phyloP scores from a whole-genome alignment of 1,140 invertebrate species.

The Limonius californicus region DNA sequence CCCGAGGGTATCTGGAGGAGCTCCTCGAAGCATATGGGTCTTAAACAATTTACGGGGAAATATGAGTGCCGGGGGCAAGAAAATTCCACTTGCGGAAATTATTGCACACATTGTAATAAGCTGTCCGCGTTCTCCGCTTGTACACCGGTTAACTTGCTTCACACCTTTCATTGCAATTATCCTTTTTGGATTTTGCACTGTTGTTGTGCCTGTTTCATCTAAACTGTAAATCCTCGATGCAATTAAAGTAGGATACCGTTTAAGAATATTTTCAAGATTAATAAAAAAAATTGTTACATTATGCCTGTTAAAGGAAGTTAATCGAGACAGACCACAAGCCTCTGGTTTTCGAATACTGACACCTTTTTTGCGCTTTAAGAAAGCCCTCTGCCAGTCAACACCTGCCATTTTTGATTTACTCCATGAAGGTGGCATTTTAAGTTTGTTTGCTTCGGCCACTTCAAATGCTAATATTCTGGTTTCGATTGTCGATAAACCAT shows the following conservation, averaged over 20 bases:
- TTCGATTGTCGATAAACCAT: too few relatives aligned
- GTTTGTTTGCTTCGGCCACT: too few relatives aligned
- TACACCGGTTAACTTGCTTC: background rate
- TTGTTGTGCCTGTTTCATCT: slow-evolving; percentile 9
- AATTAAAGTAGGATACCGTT: too few relatives aligned
- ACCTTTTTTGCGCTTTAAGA: background rate
- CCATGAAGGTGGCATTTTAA: too few relatives aligned
- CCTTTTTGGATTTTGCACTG: background rate
- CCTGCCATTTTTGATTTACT: background rate
- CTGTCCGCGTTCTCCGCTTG: background rate
- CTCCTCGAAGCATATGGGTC: background rate
- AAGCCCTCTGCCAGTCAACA: background rate
- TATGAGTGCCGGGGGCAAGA: background rate
- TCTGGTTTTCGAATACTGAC: background rate
- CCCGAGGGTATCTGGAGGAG: slow-evolving; percentile 37
- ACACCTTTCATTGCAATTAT: background rate
- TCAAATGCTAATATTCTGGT: too few relatives aligned
- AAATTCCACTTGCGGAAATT: background rate
- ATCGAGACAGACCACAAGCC: background rate
- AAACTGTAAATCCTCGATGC: background rate
- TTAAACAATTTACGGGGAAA: slow-evolving; percentile 15
- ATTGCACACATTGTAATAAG: background rate
- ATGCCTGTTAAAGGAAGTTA: background rate
- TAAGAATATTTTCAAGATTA: background rate
- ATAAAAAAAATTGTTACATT: background rate